These are phyloP conservation scores for Pollachius pollachius DNA, from an alignment of 2,113 vertebrate species.

Conservation along the genomic window DNA sequence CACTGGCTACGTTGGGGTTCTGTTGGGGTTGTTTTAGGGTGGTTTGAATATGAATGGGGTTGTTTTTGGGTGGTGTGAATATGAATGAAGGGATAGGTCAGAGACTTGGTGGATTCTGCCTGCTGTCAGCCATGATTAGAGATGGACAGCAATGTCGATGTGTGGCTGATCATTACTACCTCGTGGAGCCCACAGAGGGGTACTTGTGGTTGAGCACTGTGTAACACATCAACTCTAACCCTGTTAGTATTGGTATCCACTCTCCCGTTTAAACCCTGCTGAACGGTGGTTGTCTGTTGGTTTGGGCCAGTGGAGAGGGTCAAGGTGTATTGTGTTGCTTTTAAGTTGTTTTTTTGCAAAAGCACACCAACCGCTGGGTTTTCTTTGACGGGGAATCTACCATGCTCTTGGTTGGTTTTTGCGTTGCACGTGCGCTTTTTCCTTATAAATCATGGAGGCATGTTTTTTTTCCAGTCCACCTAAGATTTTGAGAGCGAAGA, in stretches of 20 bases:
- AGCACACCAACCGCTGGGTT: no score
- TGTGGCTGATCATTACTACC: slow-evolving; percentile 59
- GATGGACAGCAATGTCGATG: slow-evolving; percentile 59
- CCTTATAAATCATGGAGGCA: not conserved
- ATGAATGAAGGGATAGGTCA: slow-evolving; percentile 45
- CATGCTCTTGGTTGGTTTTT: no score
- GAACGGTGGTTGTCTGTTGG: no score
- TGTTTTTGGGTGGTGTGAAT: slow-evolving; percentile 31
- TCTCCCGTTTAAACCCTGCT: no score
- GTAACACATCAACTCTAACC: slow-evolving; percentile 19
- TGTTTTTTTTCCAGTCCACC: not conserved
- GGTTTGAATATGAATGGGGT: slow-evolving; percentile 35
- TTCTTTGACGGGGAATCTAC: no score
- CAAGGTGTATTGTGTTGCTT: no score
- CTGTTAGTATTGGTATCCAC: no score
- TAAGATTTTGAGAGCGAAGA: slow-evolving; percentile 18
- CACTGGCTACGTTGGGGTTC: no score
- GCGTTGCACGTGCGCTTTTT: no score
- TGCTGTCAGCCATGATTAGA: slow-evolving; percentile 68
- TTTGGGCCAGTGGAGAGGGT: no score
- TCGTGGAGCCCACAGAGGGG: slow-evolving; percentile 69
- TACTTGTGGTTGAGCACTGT: slow-evolving; percentile 51
- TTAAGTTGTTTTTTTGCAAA: no score
- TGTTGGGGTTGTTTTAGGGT: slow-evolving; percentile 5
- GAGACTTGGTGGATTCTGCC: slow-evolving; percentile 59